Base-by-base conservation (phyloP, 2,113 vertebrate species). In the Trematocara stigmaticum region DNA sequence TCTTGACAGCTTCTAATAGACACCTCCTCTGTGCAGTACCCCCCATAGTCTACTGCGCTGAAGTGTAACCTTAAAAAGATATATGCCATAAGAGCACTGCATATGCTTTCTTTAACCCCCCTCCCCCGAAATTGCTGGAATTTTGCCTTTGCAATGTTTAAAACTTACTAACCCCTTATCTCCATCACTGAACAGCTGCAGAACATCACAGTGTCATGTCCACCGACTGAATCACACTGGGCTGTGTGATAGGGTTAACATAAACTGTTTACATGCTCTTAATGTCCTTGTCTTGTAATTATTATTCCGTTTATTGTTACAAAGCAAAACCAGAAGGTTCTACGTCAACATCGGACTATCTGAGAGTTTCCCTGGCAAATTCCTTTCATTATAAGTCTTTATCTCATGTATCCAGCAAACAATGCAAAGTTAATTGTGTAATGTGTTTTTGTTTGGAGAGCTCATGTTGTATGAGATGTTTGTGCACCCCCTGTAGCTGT, bases 151-250 rank as follows among this genome's bases (percentile, higher is more conserved):
- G 15, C 23, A 6, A 26, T n/a, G 34, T 23, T 40, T 49, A 11
- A 84, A 85, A 56, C 13, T 64, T 69, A 88, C 56, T 78, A 20
- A 12, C 81, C 56, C 55, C 23, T 8, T 16, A 31, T 49, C 31
- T 71, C 45, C 40, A 20, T 85, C 35, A 2, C 47, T 40, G 81
- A 88, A 90, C 93, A 94, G 93, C 92, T 95, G 94, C 76, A 90
- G 52, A 89, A 85, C 59, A 80, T 94, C 91, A 88, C 83, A 83
- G 84, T 84, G 83, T 57, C 85, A 81, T 74, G 55, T 76, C 82
- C 64, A 57, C 74, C 71, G 6, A 61, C 23, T 52, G 42, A 82
- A 53, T 52, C 55, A 23, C 71, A 85, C 86, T 61, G 5, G 49
- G n/a, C 66, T 45, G 26, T 61, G 79, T 59, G 45, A 56, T 81